These are phyloP conservation scores for Rhamnusium bicolor DNA, from an alignment of 2,888 invertebrate species.

Conservation along the genomic window DNA sequence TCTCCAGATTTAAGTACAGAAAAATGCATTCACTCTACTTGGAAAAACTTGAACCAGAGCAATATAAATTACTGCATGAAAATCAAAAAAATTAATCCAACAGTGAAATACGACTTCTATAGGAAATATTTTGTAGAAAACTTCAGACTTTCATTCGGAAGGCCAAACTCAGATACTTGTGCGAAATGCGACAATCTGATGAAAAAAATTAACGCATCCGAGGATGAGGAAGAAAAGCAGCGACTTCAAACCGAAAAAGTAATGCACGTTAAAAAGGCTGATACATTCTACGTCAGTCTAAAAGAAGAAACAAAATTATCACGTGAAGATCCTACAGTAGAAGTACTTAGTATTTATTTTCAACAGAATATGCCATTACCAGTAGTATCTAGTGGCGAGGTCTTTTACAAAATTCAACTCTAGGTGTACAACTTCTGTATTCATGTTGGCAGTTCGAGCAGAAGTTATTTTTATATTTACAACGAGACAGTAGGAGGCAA, in stretches of 20 bases:
- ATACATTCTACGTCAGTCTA: not conserved
- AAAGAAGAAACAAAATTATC: not conserved
- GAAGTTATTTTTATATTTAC: no score
- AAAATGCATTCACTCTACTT: constrained; percentile 28
- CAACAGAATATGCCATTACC: not conserved
- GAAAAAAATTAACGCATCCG: constrained; percentile 19
- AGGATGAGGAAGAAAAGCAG: constrained; percentile 17
- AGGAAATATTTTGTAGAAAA: constrained; percentile 39
- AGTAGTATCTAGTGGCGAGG: not conserved
- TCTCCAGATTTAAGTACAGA: constrained; percentile 32
- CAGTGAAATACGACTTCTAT: constrained; percentile 37
- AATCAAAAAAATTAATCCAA: constrained; percentile 16
- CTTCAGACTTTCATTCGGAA: constrained; percentile 31
- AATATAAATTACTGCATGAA: not conserved
- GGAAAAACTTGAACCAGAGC: constrained; percentile 27
- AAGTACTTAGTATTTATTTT: not conserved
- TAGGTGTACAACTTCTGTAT: not conserved
- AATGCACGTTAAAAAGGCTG: not conserved
- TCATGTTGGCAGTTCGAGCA: no score
- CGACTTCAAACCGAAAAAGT: constrained; percentile 9
- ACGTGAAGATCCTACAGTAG: not conserved
- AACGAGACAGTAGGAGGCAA: no score
- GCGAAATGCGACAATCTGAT: constrained; percentile 30
- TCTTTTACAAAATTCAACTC: not conserved
- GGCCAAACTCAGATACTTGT: constrained; percentile 37